Evolutionary conservation across 37 sponge, comb jelly and placozoan species (phyloP).

Genomic region (Theonella swinhoei): DNA sequence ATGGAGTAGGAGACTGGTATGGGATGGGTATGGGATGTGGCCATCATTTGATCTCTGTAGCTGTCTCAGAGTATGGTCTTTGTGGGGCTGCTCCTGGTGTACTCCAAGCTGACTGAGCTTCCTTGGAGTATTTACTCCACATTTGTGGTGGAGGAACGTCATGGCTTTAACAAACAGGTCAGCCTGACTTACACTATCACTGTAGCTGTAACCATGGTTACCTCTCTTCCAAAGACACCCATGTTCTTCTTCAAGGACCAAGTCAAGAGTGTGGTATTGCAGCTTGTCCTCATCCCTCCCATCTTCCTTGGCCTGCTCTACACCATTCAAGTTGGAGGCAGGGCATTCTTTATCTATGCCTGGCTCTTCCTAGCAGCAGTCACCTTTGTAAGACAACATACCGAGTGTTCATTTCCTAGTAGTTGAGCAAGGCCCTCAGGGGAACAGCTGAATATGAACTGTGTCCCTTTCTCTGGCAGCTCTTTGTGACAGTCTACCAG

Average conservation of each 20-base stretch:
- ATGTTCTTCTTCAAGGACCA: conserved; percentile 88
- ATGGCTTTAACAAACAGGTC: conserved; percentile 98
- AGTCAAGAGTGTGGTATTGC: conserved; percentile 66
- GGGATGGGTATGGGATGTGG: neutral
- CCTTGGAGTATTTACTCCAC: conserved; percentile 86
- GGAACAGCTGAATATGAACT: too few species aligned
- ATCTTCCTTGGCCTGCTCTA: conserved; percentile 63
- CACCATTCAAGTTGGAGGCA: conserved; percentile 89
- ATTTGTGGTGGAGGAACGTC: conserved; percentile 92
- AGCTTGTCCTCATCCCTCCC: conserved; percentile 41
- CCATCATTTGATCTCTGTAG: conserved; percentile 12
- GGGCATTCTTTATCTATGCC: conserved; percentile 94
- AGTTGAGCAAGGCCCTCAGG: too few species aligned
- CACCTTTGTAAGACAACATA: conserved; percentile 53
- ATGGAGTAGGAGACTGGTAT: too few species aligned
- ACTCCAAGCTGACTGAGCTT: conserved; percentile 49
- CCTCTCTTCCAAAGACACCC: conserved; percentile 60
- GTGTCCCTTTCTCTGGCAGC: conserved; percentile 30
- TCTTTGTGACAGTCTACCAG: conserved; percentile 82
- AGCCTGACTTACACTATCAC: neutral
- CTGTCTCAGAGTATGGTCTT: conserved; percentile 76
- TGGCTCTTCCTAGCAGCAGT: conserved; percentile 77
- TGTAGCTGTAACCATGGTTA: neutral
- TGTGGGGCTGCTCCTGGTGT: conserved; percentile 35
- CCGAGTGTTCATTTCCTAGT: neutral